These are phyloP conservation scores for Xanthia icteritia DNA, from an alignment of 2,888 invertebrate species.

Conservation along the genomic window DNA sequence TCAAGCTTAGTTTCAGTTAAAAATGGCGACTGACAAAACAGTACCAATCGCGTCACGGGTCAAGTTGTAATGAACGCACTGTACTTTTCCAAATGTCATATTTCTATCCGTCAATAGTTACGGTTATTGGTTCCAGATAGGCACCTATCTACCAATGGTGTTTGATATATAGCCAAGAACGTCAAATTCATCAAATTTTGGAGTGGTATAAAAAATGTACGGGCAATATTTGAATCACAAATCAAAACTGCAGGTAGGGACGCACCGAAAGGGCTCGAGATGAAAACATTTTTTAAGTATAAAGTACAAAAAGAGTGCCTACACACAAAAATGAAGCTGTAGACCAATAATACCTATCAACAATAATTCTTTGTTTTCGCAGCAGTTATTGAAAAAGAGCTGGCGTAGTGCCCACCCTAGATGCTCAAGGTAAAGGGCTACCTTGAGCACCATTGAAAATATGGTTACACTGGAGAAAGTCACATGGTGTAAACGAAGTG, in stretches of 20 bases:
- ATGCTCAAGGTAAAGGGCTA: too few species aligned
- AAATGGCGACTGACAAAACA: too few species aligned
- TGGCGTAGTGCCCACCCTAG: too few species aligned
- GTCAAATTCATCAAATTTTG: slow-evolving; percentile 60
- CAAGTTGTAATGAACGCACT: too few species aligned
- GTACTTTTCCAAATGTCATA: background rate
- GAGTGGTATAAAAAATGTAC: slow-evolving; percentile 48
- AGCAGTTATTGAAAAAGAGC: too few species aligned
- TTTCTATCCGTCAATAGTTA: slow-evolving; percentile 1
- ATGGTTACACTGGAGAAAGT: too few species aligned
- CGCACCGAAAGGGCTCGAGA: background rate
- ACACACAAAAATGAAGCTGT: background rate
- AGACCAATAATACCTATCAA: background rate
- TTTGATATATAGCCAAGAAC: slow-evolving; percentile 50
- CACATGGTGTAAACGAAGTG: too few species aligned
- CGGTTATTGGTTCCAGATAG: slow-evolving; percentile 26
- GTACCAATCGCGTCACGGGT: too few species aligned
- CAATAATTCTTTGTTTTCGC: background rate
- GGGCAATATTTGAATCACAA: slow-evolving; percentile 57
- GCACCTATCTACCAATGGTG: background rate
- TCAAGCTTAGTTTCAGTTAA: too few species aligned
- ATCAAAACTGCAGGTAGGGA: slow-evolving; percentile 44
- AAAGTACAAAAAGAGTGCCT: background rate
- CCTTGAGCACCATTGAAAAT: too few species aligned
- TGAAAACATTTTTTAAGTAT: background rate